Base-by-base conservation (phyloP, 1,140 invertebrate genomes). In the Yoshiicerus persimilis region DNA sequence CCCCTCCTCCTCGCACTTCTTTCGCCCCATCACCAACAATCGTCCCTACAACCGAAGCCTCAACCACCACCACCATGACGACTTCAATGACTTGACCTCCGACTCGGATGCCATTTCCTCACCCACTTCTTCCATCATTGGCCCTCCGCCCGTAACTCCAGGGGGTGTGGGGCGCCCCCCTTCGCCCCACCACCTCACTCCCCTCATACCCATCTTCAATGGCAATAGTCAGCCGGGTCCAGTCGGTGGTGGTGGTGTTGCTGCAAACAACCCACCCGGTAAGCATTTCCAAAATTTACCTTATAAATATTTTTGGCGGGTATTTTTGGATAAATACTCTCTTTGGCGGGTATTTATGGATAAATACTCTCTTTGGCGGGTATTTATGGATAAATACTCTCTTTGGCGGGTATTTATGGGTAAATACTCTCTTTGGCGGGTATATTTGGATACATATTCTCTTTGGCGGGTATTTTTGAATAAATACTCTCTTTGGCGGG, bases 41-140 rank as follows among this genome's bases (percentile, higher is more conserved):
- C 88, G 88, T 66, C 87, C 87, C 23, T 80, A 87, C 70, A 86
- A 86, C 88, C 66, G 39, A 11, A 75, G 23, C 56, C 47, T 36
- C 86, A 86, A 83, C 32, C 85, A 87, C 34, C 86, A 87, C 86
- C 75, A 80, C 75, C 75, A 80, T 80, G 89, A 90, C 84, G 89
- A 90, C 88, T 90, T 90, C 87, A 80, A 80, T 20, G 89, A 90
- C 86, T 64, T 90, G 66, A 90, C 89, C 64, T 90, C 89, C 20
- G 89, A 90, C 84, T 90, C 89, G 86, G 89, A 90, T 90, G 89
- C 87, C 64, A 90, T 90, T 83, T 90, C 89, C 25, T 90, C 89
- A 36, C 89, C 89, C 70, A 90, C 89, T 30, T 90, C 89, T 83
- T 90, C 89, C 88, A 90, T 90, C 88, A 89, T 90, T 86, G 89